A percentile compares a stretch with the other conserved stretches of the same genome.
Conservation (phyloP, 2,113 vertebrate species). For the Ellobius talpinus region DNA sequence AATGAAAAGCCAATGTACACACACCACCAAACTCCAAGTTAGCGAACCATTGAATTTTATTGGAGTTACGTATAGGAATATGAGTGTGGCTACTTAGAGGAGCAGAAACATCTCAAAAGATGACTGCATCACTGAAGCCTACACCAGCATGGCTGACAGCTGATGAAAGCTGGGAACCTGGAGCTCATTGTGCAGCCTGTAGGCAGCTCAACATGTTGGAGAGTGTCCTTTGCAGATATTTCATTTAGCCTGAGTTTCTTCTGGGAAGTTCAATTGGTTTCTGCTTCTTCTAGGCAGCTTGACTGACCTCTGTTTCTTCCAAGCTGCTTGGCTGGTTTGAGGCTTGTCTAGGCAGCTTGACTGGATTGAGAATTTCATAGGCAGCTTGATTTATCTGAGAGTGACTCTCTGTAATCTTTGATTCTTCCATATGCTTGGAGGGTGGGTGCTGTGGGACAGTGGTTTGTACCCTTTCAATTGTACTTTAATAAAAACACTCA, state of each 20-base stretch:
- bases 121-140: background rate
- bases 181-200: background rate
- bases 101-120: background rate
- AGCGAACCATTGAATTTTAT: background rate
- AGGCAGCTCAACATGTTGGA: background rate
- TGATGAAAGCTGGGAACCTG: background rate
- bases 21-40: background rate
- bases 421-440: background rate
- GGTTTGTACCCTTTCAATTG: too few relatives aligned
- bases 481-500: too few relatives aligned
- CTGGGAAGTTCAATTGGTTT: background rate
- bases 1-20: background rate
- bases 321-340: background rate
- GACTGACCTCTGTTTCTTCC: background rate
- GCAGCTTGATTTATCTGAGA: background rate
- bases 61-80: background rate
- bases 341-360: background rate
- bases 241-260: background rate
- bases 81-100: background rate
- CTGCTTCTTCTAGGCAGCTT: background rate
- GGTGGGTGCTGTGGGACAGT: too few relatives aligned
- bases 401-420: background rate
- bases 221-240: background rate
- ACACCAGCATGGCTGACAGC: background rate
- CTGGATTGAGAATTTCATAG: background rate